These are phyloP conservation scores for Calyptomena viridis DNA, from an alignment of 2,113 vertebrate genomes.

Conservation along the genomic window DNA sequence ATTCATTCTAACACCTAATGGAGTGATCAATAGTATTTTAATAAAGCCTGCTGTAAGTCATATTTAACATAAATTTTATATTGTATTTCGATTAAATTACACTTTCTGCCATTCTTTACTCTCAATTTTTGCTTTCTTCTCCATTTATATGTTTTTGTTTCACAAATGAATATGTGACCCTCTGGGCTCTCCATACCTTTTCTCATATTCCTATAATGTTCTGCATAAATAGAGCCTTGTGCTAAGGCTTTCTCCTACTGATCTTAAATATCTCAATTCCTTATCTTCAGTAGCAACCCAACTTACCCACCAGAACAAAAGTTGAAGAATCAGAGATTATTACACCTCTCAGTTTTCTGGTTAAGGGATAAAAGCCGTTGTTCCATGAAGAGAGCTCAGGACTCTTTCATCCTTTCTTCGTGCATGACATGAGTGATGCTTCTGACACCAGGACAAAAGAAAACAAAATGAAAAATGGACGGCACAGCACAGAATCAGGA, in stretches of 20 bases:
- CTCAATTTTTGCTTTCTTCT: not conserved
- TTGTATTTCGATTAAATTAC: constrained; percentile 40
- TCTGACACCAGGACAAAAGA: not conserved
- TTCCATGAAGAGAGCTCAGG: not conserved
- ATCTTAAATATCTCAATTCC: not conserved
- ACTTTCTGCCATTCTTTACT: not conserved
- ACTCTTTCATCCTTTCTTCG: not conserved
- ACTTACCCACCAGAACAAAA: not conserved
- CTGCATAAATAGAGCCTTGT: not conserved
- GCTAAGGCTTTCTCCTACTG: not conserved
- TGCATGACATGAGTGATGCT: constrained; percentile 1
- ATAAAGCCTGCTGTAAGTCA: not conserved
- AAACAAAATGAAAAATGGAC: constrained; percentile 35
- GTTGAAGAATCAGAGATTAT: constrained; percentile 8
- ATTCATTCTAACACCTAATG: constrained; percentile 1
- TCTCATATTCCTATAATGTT: not conserved
- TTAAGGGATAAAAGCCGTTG: not conserved
- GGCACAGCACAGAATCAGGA: not conserved
- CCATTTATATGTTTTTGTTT: constrained; percentile 22
- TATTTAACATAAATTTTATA: constrained; percentile 38
- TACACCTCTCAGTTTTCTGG: not conserved
- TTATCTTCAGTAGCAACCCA: not conserved
- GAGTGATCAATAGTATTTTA: constrained; percentile 29
- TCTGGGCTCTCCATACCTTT: not conserved
- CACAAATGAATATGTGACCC: not conserved